These are phyloP conservation scores for Chaetorhynchus papuensis DNA, from an alignment of 2,113 vertebrate genomes.

Conservation along the genomic window DNA sequence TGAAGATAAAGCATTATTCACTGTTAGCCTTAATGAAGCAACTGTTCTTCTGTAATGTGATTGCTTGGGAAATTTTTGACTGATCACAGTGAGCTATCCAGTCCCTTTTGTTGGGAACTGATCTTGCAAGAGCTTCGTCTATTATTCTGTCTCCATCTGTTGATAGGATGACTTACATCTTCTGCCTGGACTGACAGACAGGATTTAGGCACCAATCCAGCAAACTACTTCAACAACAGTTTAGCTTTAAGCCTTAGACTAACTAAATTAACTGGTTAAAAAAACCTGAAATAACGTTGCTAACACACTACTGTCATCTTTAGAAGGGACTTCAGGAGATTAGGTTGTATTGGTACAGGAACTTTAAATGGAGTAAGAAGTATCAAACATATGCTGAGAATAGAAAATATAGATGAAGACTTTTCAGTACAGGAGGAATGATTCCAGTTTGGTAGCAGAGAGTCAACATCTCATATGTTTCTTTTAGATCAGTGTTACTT, in stretches of 20 bases:
- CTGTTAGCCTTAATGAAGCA: neutral
- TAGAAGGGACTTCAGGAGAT: neutral
- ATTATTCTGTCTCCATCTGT: constrained; percentile 48
- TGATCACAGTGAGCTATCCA: neutral
- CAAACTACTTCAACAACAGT: constrained; percentile 18
- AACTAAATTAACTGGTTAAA: constrained; percentile 8
- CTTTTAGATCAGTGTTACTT: neutral
- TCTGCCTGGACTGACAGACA: constrained; percentile 42
- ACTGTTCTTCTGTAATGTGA: neutral
- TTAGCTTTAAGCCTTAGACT: constrained; percentile 1
- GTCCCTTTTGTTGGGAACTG: neutral
- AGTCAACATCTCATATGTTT: neutral
- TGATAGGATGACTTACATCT: constrained; percentile 29
- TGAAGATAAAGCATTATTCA: neutral
- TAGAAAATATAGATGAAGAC: neutral
- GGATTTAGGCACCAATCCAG: constrained; percentile 31
- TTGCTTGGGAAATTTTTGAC: constrained; percentile 31
- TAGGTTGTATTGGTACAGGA: neutral
- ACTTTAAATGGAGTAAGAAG: neutral
- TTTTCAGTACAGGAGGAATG: neutral
- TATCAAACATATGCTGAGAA: neutral
- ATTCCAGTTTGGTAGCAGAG: neutral
- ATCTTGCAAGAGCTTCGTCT: constrained; percentile 13
- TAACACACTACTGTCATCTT: neutral
- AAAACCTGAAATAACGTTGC: neutral